Percentiles rank a stretch among this genome's conserved stretches.
These are phyloP conservation scores for Melanophora roralis DNA, from an alignment of 2,888 invertebrate species.

Conservation along the genomic window DNA sequence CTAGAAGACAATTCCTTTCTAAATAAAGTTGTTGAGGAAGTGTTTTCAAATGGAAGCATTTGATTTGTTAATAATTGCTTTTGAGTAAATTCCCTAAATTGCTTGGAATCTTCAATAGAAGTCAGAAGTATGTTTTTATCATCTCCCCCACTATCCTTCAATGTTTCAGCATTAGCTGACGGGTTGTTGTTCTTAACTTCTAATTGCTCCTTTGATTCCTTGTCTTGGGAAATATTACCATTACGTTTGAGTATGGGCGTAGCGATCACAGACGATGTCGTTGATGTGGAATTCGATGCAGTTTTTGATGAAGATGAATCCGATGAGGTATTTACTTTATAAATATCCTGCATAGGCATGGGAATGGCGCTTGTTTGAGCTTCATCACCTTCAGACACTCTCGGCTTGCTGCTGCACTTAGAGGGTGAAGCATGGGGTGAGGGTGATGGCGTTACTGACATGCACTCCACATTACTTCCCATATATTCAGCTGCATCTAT, in stretches of 20 bases:
- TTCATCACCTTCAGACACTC: constrained; percentile 1
- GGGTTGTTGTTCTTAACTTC: constrained; percentile 1
- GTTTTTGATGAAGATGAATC: constrained; percentile 56
- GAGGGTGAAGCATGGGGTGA: constrained; percentile 70
- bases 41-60: constrained; percentile 58
- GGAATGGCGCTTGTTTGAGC: constrained; percentile 8
- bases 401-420: constrained; percentile 51
- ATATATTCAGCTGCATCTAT: constrained; percentile 65
- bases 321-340: constrained; percentile 48
- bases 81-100: constrained; percentile 52
- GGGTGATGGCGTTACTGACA: constrained; percentile 70
- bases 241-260: constrained; percentile 57
- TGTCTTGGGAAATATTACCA: constrained; percentile 41
- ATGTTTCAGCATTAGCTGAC: background rate
- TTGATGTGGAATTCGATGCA: constrained; percentile 63
- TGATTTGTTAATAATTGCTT: constrained; percentile 55
- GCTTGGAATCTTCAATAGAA: constrained; percentile 21
- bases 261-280: constrained; percentile 64
- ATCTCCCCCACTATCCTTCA: background rate
- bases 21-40: constrained; percentile 38
- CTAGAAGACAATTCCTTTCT: constrained; percentile 52
- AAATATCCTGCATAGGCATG: constrained; percentile 13
- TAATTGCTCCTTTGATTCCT: background rate
- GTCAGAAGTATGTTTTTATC: background rate
- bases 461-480: constrained; percentile 72